Conservation (phyloP, 2,797 vertebrate genomes). For the Thalassophryne amazonica region DNA sequence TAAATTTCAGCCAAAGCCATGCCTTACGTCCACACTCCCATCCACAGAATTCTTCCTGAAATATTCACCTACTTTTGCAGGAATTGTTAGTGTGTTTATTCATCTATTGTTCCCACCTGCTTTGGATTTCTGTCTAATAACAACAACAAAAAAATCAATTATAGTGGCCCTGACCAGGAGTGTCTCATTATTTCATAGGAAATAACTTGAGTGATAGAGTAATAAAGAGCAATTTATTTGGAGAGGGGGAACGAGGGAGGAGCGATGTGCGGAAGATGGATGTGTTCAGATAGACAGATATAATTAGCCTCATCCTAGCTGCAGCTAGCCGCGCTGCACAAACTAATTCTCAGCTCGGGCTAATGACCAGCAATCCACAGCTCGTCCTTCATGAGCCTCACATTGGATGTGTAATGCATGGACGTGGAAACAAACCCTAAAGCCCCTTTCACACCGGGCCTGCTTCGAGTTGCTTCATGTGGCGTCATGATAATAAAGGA, state of each 20-base stretch:
- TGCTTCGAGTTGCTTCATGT: too few relatives aligned
- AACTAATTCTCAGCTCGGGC: slow-evolving; percentile 39
- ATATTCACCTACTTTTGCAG: too few relatives aligned
- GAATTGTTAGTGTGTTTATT: not conserved
- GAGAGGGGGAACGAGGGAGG: slow-evolving; percentile 48
- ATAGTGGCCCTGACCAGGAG: slow-evolving; percentile 67
- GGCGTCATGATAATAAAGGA: too few relatives aligned
- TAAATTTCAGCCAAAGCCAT: not conserved
- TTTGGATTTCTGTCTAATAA: slow-evolving; percentile 42
- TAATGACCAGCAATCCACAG: slow-evolving; percentile 51
- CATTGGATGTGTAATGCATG: too few relatives aligned
- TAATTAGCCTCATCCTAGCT: slow-evolving; percentile 69
- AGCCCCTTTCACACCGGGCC: too few relatives aligned
- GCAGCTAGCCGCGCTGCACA: slow-evolving; percentile 29
- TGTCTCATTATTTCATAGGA: slow-evolving; percentile 77
- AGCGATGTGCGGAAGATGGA: slow-evolving; percentile 62
- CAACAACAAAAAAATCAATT: slow-evolving; percentile 68
- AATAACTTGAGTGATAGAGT: slow-evolving; percentile 79
- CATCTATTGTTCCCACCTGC: slow-evolving; percentile 16
- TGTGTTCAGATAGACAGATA: slow-evolving; percentile 73
- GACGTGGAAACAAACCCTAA: too few relatives aligned
- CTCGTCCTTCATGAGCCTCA: not conserved
- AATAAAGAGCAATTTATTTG: slow-evolving; percentile 82
- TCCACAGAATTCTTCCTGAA: not conserved
- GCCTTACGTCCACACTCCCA: not conserved